These are phyloP conservation scores for Catharus fuscescens DNA, from an alignment of 2,113 vertebrate genomes.

Conservation along the genomic window DNA sequence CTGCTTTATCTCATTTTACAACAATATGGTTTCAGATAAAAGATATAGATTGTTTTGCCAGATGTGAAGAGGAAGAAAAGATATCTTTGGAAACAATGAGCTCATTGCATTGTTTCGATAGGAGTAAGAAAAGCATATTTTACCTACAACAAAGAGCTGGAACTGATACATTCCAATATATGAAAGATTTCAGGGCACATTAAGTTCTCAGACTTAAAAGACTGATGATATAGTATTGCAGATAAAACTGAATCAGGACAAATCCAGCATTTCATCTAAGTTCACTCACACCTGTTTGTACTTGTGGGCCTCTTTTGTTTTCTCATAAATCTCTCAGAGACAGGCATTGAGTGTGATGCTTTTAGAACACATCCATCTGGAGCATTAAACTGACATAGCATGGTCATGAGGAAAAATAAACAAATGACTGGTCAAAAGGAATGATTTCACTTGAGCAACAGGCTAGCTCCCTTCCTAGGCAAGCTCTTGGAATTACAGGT, in stretches of 20 bases:
- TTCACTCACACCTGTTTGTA: not conserved
- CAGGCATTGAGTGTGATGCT: not conserved
- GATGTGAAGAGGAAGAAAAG: not conserved
- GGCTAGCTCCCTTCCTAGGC: not conserved
- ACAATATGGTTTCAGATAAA: not conserved
- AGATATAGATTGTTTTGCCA: not conserved
- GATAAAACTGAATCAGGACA: not conserved
- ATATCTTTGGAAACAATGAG: not conserved
- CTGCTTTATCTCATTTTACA: conserved; percentile 38
- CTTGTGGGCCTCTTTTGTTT: not conserved
- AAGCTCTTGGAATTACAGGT: not conserved
- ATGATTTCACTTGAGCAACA: not conserved
- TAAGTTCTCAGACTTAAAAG: not conserved
- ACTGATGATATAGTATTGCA: not conserved
- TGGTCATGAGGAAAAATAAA: not conserved
- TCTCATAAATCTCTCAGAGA: not conserved
- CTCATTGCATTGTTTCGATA: not conserved
- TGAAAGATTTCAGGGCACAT: not conserved
- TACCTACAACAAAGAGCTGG: not conserved
- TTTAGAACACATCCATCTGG: not conserved
- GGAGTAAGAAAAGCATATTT: not conserved
- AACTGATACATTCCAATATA: not conserved
- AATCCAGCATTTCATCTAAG: not conserved
- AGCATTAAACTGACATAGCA: not conserved
- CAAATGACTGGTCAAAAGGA: not conserved